phyloP scores from a whole-genome alignment of 2,113 vertebrate species.

The Struthidea cinerea region DNA sequence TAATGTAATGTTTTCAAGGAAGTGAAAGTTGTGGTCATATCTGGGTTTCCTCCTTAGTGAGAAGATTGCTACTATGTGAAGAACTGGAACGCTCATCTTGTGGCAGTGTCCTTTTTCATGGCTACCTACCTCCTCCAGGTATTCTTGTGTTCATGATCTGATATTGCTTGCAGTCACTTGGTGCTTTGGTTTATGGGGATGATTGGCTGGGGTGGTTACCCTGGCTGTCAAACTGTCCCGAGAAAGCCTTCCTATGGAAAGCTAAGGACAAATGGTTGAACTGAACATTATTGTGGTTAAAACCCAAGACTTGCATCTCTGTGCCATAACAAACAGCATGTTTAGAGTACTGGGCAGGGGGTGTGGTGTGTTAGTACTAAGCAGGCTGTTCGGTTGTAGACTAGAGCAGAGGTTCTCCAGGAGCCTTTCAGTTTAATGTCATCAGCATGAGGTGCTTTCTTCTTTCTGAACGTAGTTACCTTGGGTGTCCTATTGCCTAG shows the following conservation, averaged over 20 bases:
- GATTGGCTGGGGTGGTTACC: neutral
- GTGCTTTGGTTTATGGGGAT: neutral
- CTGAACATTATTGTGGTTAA: neutral
- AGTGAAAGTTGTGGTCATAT: neutral
- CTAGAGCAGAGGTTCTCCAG: neutral
- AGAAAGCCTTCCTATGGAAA: neutral
- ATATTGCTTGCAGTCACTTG: neutral
- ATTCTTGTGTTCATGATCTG: neutral
- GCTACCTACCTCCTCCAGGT: slow-evolving; percentile 96
- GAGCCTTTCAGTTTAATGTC: neutral
- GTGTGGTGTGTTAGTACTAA: neutral
- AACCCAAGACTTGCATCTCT: neutral
- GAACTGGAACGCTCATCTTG: slow-evolving; percentile 96
- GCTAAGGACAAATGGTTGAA: neutral
- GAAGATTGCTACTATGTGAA: slow-evolving; percentile 91
- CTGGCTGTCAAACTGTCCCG: neutral
- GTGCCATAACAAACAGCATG: neutral
- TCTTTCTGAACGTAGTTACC: neutral
- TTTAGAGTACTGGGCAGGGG: neutral
- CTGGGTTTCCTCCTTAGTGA: slow-evolving; percentile 70
- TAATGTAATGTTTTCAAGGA: neutral
- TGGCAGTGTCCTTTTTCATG: slow-evolving; percentile 96
- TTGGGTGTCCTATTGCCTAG: neutral
- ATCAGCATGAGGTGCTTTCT: neutral
- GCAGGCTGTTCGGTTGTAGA: neutral